Base-by-base conservation (phyloP, 2,797 vertebrate genomes). In the Pangasius macronema region DNA sequence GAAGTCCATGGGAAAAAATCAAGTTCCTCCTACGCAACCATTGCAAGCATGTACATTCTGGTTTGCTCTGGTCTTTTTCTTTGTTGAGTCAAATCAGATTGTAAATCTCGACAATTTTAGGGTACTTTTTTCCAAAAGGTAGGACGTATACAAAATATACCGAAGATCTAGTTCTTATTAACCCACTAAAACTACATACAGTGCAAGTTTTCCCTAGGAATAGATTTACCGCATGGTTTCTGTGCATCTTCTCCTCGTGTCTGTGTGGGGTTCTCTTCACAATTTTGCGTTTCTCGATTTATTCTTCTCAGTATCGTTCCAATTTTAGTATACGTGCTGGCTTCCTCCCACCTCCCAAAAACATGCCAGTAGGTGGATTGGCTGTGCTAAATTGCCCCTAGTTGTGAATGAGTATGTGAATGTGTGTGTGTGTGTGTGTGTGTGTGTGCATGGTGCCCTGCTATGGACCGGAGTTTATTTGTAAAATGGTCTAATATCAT, bases 1-100 rank as follows among this genome's bases (percentile, higher is more conserved):
- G 46, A 63, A 53, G 57, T 81, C 46, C 77, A 82, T 85, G 77
- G 83, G 77, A 76, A 88, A 46, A 80, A 57, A 24, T 10, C 2
- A 49, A 57, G 57, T 55, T 72, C 22, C 77, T 82, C 70, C 80
- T 61, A 73, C 53, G 14, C 82, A 77, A 55, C 65, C 42, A 85
- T 33, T 27, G 51, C 68, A 75, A 49, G 13, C 57, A 51, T 36
- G 5, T 55, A 80, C 61, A 67, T n/a, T 3, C 18, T 65, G 81
- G 3, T 18, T n/a, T 82, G 5, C 39, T 63, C 39, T 46, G 81
- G n/a, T 16, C 57, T 46, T 42, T 81, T 81, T 16, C 77, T 61
- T 22, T 55, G 75, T 22, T 9, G 33, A 36, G 55, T 59, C 77
- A 80, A 80, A 59, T 79, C 39, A 9, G 53, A 16, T 46, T 82